Conservation (phyloP, 2,113 vertebrate species). For the Fregata magnificens region DNA sequence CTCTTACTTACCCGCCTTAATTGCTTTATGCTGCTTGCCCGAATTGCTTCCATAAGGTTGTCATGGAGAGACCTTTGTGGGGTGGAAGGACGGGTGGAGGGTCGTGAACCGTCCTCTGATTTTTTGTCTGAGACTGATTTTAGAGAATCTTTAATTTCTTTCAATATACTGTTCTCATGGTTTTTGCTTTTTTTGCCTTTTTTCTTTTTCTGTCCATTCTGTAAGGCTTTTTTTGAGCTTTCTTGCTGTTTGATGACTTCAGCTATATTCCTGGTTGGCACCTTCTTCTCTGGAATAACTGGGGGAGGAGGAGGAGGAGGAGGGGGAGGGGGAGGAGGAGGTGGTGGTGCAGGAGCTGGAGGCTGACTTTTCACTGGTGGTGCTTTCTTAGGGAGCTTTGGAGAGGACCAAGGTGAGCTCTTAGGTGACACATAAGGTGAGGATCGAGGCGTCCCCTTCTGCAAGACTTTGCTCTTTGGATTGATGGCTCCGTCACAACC, state of each 20-base stretch:
- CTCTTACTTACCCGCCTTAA: slow-evolving; percentile 81
- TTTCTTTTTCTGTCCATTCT: slow-evolving; percentile 79
- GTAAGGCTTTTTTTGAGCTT: slow-evolving; percentile 72
- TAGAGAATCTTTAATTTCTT: slow-evolving; percentile 91
- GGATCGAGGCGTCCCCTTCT: slow-evolving; percentile 81
- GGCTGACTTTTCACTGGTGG: slow-evolving; percentile 68
- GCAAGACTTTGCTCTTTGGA: slow-evolving; percentile 82
- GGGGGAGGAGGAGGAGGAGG: slow-evolving; percentile 62
- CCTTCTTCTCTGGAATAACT: slow-evolving; percentile 72
- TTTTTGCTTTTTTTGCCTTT: slow-evolving; percentile 86
- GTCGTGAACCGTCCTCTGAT: slow-evolving; percentile 81
- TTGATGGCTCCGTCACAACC: slow-evolving; percentile 62
- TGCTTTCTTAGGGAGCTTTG: slow-evolving; percentile 80
- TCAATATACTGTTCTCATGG: slow-evolving; percentile 82
- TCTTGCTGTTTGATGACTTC: slow-evolving; percentile 93
- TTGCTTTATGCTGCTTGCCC: slow-evolving; percentile 80
- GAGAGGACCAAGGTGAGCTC: slow-evolving; percentile 86
- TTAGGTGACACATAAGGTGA: slow-evolving; percentile 86
- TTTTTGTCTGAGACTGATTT: slow-evolving; percentile 84
- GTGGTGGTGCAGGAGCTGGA: slow-evolving; percentile 10
- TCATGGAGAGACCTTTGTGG: slow-evolving; percentile 89
- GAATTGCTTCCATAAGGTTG: slow-evolving; percentile 93
- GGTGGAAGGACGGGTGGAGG: slow-evolving; percentile 83
- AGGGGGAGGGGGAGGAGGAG: slow-evolving; percentile 46
- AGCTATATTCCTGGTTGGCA: slow-evolving; percentile 89